Conservation (phyloP, 2,113 vertebrate genomes). For the Gymnogyps californianus region DNA sequence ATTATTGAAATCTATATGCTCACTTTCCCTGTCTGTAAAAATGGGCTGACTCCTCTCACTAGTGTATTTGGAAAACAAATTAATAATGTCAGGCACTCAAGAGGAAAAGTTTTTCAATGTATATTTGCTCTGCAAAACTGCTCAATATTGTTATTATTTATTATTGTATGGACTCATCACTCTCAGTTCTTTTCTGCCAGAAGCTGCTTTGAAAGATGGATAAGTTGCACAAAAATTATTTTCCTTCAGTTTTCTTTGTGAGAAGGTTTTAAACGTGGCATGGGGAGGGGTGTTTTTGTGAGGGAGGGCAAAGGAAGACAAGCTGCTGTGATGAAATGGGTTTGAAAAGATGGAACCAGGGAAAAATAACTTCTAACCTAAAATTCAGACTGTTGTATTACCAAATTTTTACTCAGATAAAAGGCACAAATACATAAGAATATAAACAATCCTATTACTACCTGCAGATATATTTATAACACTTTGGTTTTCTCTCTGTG, state of each 20-base stretch:
- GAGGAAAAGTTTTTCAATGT: constrained; percentile 50
- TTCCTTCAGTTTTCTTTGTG: constrained; percentile 36
- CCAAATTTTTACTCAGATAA: neutral
- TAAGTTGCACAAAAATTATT: constrained; percentile 50
- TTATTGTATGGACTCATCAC: constrained; percentile 53
- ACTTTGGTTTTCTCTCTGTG: neutral
- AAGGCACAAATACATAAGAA: neutral
- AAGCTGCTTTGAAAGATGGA: constrained; percentile 53
- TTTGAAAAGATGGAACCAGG: neutral
- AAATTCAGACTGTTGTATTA: neutral
- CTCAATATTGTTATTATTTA: constrained; percentile 65
- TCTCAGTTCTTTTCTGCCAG: constrained; percentile 49
- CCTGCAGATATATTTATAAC: neutral
- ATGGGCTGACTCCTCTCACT: neutral
- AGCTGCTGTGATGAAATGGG: neutral
- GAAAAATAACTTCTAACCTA: neutral
- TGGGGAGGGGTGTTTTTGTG: neutral
- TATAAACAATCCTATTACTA: neutral
- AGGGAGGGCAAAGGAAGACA: neutral
- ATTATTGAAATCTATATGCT: constrained; percentile 5
- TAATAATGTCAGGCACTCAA: constrained; percentile 44
- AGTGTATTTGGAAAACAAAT: constrained; percentile 15
- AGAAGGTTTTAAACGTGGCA: neutral
- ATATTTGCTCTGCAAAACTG: constrained; percentile 43
- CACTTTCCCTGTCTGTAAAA: neutral